phyloP scores from a whole-genome alignment of 2,113 vertebrate species.

The Australoheros scitulus region DNA sequence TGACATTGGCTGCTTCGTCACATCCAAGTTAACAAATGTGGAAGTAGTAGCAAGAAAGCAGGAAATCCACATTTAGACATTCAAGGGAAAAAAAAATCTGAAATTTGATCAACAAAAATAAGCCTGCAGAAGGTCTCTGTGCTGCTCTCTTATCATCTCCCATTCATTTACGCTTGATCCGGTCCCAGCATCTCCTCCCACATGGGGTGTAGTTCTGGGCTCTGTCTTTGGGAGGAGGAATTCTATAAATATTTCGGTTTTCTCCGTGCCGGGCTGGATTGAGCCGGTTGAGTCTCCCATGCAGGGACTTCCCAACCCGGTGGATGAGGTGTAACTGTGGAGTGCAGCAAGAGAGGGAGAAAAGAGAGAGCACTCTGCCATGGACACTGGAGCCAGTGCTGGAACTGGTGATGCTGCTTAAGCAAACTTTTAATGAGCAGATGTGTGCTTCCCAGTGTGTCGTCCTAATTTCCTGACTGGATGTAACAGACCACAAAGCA shows the following conservation, averaged over 20 bases:
- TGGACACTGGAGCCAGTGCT: not conserved
- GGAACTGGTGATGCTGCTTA: slow-evolving; percentile 3
- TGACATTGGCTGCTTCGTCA: not conserved
- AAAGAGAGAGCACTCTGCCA: not conserved
- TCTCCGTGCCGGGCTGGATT: slow-evolving; percentile 61
- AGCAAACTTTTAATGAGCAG: slow-evolving; percentile 11
- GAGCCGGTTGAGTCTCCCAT: slow-evolving; percentile 63
- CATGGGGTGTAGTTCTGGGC: slow-evolving; percentile 45
- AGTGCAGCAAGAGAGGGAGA: not conserved
- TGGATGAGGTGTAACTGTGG: slow-evolving; percentile 48
- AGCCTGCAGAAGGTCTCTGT: not conserved
- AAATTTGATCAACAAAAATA: not conserved
- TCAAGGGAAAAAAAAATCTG: not conserved
- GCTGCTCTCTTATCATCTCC: slow-evolving; percentile 15
- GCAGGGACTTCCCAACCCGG: slow-evolving; percentile 71
- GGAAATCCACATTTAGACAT: not conserved
- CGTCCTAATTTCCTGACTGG: not conserved
- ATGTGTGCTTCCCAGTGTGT: slow-evolving; percentile 17
- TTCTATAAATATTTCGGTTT: slow-evolving; percentile 78
- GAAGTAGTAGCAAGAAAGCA: not conserved
- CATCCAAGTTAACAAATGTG: not conserved
- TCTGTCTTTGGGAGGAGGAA: slow-evolving; percentile 63
- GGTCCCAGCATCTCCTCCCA: slow-evolving; percentile 51
- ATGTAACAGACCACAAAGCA: not conserved
- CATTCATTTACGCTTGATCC: slow-evolving; percentile 38